phyloP scores from a whole-genome alignment of 2,888 invertebrate genomes.

The Polydrusus cervinus region DNA sequence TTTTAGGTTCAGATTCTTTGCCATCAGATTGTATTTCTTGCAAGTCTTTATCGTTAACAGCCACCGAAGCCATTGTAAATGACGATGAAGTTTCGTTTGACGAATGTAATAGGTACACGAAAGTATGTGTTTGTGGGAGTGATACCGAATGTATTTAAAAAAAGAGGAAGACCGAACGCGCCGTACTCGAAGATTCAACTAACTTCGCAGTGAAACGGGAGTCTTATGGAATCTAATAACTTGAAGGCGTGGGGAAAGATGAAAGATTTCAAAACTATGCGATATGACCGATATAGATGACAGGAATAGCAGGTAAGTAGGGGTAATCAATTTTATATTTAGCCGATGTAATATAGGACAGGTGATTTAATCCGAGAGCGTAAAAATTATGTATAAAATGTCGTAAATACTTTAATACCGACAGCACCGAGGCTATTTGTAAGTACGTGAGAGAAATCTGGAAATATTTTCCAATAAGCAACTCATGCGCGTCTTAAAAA shows the following conservation, averaged over 20 bases:
- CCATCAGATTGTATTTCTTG: constrained; percentile 8
- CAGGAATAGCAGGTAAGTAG: constrained; percentile 63
- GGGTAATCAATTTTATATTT: constrained; percentile 65
- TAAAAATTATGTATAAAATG: constrained; percentile 60
- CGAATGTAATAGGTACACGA: background rate
- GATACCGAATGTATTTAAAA: constrained; percentile 7
- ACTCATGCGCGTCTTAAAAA: constrained; percentile 18
- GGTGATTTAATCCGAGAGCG: constrained; percentile 64
- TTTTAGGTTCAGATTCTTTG: constrained; percentile 34
- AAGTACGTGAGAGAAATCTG: constrained; percentile 27
- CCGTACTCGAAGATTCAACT: constrained; percentile 42
- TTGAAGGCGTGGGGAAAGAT: constrained; percentile 62
- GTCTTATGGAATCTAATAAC: constrained; percentile 44
- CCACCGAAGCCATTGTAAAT: constrained; percentile 48
- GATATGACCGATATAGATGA: constrained; percentile 66
- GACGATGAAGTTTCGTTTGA: background rate
- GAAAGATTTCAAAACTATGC: constrained; percentile 70
- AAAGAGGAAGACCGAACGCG: constrained; percentile 29
- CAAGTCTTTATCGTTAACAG: constrained; percentile 46
- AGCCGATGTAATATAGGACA: constrained; percentile 65
- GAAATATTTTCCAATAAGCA: constrained; percentile 23
- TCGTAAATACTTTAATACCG: constrained; percentile 54
- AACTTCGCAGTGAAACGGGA: constrained; percentile 13
- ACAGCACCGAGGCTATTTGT: constrained; percentile 24
- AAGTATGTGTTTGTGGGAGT: background rate